These are phyloP conservation scores for Sardina pilchardus DNA, from an alignment of 2,113 vertebrate genomes.

Conservation along the genomic window DNA sequence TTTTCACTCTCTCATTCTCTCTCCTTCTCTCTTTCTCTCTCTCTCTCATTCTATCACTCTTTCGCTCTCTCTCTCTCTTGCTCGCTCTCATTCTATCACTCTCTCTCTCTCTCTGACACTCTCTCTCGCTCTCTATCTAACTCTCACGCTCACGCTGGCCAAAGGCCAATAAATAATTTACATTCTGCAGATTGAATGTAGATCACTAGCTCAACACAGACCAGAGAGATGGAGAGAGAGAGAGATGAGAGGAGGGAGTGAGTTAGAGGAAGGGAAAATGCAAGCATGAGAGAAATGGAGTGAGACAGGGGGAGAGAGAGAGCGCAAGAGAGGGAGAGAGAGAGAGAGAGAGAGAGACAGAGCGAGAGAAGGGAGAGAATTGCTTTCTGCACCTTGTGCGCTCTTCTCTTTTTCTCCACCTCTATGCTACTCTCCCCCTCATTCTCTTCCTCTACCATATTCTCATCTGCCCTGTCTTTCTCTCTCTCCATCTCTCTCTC, in stretches of 20 bases:
- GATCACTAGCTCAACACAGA: slow-evolving; percentile 47
- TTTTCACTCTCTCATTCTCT: not conserved
- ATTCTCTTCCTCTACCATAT: not conserved
- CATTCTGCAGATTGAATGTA: slow-evolving; percentile 64
- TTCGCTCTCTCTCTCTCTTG: not conserved
- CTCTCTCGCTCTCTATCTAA: not conserved
- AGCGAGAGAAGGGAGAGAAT: not conserved
- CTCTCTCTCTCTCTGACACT: not conserved
- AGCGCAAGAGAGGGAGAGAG: not conserved
- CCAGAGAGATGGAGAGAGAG: not conserved
- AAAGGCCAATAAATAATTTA: slow-evolving; percentile 69
- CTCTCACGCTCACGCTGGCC: slow-evolving; percentile 41
- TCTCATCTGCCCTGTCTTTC: not conserved
- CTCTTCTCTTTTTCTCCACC: not conserved
- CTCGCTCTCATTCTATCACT: not conserved
- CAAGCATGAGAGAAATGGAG: not conserved
- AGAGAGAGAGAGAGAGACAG: not conserved
- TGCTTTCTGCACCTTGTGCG: not conserved
- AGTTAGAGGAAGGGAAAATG: not conserved
- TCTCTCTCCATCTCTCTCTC: too few relatives aligned
- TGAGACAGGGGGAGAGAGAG: not conserved
- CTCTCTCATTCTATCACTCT: not conserved
- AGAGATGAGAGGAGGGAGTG: not conserved
- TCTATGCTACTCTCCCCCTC: not conserved
- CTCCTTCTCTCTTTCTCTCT: not conserved